These are phyloP conservation scores for Daubentonia madagascariensis DNA, from an alignment of 2,113 vertebrate genomes.

Conservation along the genomic window DNA sequence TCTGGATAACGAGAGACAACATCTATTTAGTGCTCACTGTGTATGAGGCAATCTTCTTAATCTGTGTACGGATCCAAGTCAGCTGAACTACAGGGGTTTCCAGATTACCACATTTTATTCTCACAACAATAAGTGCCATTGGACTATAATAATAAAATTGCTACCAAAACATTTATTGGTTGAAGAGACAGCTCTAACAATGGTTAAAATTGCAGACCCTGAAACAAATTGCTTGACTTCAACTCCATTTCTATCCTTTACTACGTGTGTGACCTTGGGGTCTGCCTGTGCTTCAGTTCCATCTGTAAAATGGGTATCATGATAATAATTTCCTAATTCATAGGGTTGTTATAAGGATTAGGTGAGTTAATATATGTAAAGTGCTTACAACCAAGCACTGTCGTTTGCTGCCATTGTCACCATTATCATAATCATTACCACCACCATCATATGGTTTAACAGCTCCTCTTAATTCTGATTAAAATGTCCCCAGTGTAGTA, in stretches of 20 bases:
- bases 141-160: neutral
- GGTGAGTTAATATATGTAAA: neutral
- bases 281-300: neutral
- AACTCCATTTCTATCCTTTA: too few species aligned
- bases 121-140: neutral
- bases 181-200: neutral
- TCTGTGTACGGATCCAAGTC: too few species aligned
- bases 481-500: neutral
- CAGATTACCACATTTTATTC: neutral
- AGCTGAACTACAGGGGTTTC: neutral
- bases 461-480: neutral
- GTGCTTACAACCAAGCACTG: neutral
- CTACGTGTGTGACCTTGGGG: neutral
- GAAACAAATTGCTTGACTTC: neutral
- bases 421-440: neutral
- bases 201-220: neutral
- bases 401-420: fast-evolving
- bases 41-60: neutral
- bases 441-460: neutral
- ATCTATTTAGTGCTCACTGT: neutral
- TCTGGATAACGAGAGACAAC: neutral
- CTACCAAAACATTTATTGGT: neutral
- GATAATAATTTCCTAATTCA: neutral
- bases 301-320: neutral
- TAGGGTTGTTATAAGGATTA: neutral